Percentiles rank a stretch among this genome's conserved stretches.
Evolutionary conservation across 2,888 invertebrate species (phyloP).

Genomic region (Lucinisca nassula): DNA sequence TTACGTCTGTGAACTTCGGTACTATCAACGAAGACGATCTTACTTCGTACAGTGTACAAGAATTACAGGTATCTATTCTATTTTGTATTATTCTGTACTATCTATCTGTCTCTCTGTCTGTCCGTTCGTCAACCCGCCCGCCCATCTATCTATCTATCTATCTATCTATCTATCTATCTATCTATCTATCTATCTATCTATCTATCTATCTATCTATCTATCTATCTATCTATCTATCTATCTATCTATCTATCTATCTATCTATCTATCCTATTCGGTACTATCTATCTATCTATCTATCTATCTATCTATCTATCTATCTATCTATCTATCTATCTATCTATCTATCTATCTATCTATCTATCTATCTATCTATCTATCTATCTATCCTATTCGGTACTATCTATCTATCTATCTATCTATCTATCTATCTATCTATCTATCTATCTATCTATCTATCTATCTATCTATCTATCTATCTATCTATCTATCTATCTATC

Average conservation of each 20-base stretch:
- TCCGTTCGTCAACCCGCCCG: not conserved
- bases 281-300: not conserved
- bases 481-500: too few species aligned
- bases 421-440: too few species aligned
- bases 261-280: too few species aligned
- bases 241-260: not conserved
- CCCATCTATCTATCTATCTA: not conserved
- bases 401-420: too few species aligned
- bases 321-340: not conserved
- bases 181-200: not conserved
- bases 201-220: not conserved
- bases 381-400: too few species aligned
- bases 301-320: not conserved
- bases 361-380: not conserved
- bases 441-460: too few species aligned
- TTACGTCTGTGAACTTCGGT: conserved; percentile 72
- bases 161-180: not conserved
- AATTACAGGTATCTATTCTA: conserved; percentile 54
- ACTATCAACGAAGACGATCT: conserved; percentile 62
- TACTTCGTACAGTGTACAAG: conserved; percentile 39
- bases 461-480: too few species aligned
- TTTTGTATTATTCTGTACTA: not conserved
- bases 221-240: not conserved
- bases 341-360: not conserved
- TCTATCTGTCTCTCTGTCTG: not conserved